Evolutionary conservation across 2,113 vertebrate genomes (phyloP).

Genomic region (Pelobates fuscus): DNA sequence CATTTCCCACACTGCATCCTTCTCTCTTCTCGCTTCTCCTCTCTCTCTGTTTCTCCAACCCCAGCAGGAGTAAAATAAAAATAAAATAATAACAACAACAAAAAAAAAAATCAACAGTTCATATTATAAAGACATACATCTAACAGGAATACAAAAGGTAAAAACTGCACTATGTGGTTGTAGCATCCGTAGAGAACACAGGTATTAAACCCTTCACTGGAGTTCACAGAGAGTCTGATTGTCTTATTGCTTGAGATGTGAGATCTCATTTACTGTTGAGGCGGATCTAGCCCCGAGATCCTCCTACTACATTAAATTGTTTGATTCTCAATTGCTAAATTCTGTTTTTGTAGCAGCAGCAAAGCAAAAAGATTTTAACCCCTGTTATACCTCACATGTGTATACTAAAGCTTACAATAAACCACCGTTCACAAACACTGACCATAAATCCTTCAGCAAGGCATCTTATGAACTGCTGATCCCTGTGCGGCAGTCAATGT

Average conservation of each 20-base stretch:
- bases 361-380: conserved; percentile 41
- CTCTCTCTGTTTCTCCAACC: conserved; percentile 34
- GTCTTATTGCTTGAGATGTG: conserved; percentile 57
- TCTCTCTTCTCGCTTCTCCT: conserved; percentile 37
- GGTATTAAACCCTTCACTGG: conserved; percentile 16
- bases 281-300: conserved; percentile 61
- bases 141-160: background rate
- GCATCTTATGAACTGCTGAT: conserved; percentile 15
- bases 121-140: conserved; percentile 8
- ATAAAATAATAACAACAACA: background rate
- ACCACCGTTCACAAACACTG: conserved; percentile 8
- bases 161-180: conserved; percentile 25
- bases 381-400: conserved; percentile 28
- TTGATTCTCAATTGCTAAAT: conserved; percentile 51
- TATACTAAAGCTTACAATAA: conserved; percentile 13
- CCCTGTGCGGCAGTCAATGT: conserved; percentile 17
- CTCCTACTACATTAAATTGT: conserved; percentile 63
- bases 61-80: background rate
- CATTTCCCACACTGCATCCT: conserved; percentile 67
- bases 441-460: conserved; percentile 39
- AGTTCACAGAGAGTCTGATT: conserved; percentile 45
- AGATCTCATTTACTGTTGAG: conserved; percentile 58
- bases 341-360: conserved; percentile 38
- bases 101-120: conserved; percentile 16
- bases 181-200: conserved; percentile 26